These are phyloP conservation scores for Platynereis dumerilii DNA, from an alignment of 2,888 invertebrate species.

Conservation along the genomic window DNA sequence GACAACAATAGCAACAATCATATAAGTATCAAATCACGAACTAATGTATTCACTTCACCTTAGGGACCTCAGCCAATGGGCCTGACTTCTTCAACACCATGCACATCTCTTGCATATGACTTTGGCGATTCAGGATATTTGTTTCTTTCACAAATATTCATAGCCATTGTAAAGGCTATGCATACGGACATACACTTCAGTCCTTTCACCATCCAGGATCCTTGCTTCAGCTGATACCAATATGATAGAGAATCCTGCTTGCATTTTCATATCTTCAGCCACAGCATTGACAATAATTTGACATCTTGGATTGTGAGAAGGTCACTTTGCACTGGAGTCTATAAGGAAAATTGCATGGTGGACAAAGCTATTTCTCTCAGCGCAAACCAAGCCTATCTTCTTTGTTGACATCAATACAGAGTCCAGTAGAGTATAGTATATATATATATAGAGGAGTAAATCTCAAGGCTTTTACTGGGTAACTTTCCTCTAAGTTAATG, in stretches of 20 bases:
- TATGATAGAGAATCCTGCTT: constrained; percentile 32
- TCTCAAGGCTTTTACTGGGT: too few species aligned
- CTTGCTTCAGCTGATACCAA: constrained; percentile 38
- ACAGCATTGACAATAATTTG: constrained; percentile 43
- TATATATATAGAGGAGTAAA: too few species aligned
- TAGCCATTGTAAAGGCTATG: constrained; percentile 31
- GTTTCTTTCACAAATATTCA: constrained; percentile 36
- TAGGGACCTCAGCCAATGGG: constrained; percentile 18
- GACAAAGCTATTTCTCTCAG: too few species aligned
- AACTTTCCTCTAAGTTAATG: too few species aligned
- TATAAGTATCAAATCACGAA: too few species aligned
- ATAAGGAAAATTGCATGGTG: too few species aligned
- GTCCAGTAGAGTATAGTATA: too few species aligned
- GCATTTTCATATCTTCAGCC: constrained; percentile 38
- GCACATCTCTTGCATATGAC: constrained; percentile 40
- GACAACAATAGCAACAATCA: too few species aligned
- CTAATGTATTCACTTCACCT: constrained; percentile 23
- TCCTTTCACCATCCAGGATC: constrained; percentile 35
- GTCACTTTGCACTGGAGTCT: too few species aligned
- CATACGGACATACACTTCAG: constrained; percentile 38
- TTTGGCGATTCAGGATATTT: constrained; percentile 38
- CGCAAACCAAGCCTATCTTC: too few species aligned
- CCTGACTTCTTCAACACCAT: constrained; percentile 32
- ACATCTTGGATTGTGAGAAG: too few species aligned
- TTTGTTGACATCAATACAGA: too few species aligned